phyloP scores from a whole-genome alignment of 2,113 vertebrate species.

The Megaleporinus macrocephalus region DNA sequence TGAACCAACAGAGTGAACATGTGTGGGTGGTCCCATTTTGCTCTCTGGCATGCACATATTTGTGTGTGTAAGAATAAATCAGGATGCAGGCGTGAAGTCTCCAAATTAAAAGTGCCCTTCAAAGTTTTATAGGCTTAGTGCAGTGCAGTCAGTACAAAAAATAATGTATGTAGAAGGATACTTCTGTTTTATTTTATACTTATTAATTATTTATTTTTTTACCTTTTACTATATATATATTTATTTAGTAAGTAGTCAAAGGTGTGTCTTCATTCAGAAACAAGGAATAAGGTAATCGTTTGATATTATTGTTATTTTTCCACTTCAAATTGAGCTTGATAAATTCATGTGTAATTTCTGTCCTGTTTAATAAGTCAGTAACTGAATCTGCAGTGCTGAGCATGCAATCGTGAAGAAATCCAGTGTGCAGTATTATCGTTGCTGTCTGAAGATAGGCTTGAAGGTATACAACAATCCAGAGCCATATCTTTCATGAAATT shows the following conservation, averaged over 20 bases:
- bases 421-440: background rate
- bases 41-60: constrained; percentile 17
- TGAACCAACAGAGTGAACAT: background rate
- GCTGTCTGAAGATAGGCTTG: background rate
- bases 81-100: constrained; percentile 13
- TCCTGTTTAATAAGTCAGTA: background rate
- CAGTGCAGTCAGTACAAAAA: background rate
- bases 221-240: background rate
- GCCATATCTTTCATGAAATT: background rate
- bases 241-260: too few species aligned
- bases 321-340: background rate
- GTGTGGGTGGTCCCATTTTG: constrained; percentile 64
- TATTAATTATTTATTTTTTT: background rate
- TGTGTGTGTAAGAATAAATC: constrained; percentile 14
- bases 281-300: background rate
- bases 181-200: background rate
- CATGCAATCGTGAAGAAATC: background rate
- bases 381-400: background rate
- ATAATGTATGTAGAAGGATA: background rate
- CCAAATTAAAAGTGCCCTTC: constrained; percentile 11
- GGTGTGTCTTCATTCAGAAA: background rate
- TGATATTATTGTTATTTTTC: background rate
- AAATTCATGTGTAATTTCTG: too few species aligned
- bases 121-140: background rate
- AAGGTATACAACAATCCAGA: background rate